phyloP scores from a whole-genome alignment of 2,888 invertebrate genomes.

The Spialia ferax region DNA sequence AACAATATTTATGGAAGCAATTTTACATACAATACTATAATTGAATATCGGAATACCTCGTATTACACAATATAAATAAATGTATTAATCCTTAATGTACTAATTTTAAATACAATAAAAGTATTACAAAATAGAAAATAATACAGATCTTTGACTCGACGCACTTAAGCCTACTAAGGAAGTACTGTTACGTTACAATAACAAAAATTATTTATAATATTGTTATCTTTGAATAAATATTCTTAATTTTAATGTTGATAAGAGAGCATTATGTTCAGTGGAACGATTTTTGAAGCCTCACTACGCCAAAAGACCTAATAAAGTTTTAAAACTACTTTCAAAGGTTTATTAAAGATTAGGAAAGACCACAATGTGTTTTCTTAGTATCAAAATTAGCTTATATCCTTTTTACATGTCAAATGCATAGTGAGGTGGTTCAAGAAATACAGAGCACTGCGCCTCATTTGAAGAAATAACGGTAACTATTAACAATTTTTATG shows the following conservation, averaged over 20 bases:
- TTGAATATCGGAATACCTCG: conserved; percentile 82
- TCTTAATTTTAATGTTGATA: conserved; percentile 68
- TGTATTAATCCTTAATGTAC: conserved; percentile 68
- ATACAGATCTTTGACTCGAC: conserved; percentile 87
- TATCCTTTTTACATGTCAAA: too few relatives aligned
- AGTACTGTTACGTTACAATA: conserved; percentile 77
- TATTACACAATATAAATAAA: conserved; percentile 83
- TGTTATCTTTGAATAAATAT: conserved; percentile 83
- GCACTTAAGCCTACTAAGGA: conserved; percentile 78
- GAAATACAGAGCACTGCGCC: conserved; percentile 18
- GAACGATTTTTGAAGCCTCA: conserved; percentile 45
- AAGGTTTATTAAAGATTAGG: too few relatives aligned
- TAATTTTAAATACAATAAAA: conserved; percentile 80
- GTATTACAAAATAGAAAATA: conserved; percentile 85
- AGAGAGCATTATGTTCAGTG: conserved; percentile 73
- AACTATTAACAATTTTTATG: conserved; percentile 28
- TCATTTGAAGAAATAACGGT: conserved; percentile 28
- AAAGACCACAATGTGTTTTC: too few relatives aligned
- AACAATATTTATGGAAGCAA: conserved; percentile 72
- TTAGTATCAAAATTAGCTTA: too few relatives aligned
- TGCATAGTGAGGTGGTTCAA: conserved; percentile 41
- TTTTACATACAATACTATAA: conserved; percentile 70
- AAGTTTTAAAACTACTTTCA: too few relatives aligned
- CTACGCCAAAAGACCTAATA: not conserved
- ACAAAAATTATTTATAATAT: conserved; percentile 68